Evolutionary conservation across 2,113 vertebrate species (phyloP), one percentile per base, ranked within the genome.

Genomic region (Patagioenas fasciata): DNA sequence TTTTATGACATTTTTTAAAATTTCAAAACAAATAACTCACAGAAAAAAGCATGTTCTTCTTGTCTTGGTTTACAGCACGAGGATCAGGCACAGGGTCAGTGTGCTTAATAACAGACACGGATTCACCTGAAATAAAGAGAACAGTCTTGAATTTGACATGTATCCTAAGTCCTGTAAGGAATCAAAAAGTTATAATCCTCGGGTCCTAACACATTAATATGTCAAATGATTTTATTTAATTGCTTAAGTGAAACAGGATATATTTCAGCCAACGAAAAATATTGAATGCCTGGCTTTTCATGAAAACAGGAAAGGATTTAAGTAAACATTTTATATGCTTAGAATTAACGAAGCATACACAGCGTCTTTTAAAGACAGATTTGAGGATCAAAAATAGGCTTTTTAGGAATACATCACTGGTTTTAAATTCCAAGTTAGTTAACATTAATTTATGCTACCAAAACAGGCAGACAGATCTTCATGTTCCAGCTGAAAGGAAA

Each of bases 1-100:
- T 36, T 80, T 54, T n/a, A 19, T 3, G 13, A 5, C 18, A 29
- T 5, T 25, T 75, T 36, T 38, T 21, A n/a, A 75, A 67, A 9
- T 29, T 15, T 70, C 42, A 64, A 31, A 34, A 31, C 34, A 77
- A 65, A 3, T 26, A 73, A 98, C 99, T 99, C 96, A 99, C 99
- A 95, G 99, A 99, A 97, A 99, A 99, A 42, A 99, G 98, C 99
- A 99, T 99, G 96, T 99, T 99, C 98, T 99, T 99, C 96, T 99
- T 99, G 97, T 99, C 99, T 89, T 99, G 99, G 96, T 99, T 99
- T 74, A 99, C 99, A 51, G 99, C 99, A 34, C 99, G 99, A 29
- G 99, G 99, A 97, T 99, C 99, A 38, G 99, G 99, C 50, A 99
- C 99, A 7, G 99, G 99, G 95, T 99, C 99, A 0, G 99, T 99